Evolutionary conservation across 2,888 invertebrate species (phyloP).

Genomic region (Odontomyia ornata): DNA sequence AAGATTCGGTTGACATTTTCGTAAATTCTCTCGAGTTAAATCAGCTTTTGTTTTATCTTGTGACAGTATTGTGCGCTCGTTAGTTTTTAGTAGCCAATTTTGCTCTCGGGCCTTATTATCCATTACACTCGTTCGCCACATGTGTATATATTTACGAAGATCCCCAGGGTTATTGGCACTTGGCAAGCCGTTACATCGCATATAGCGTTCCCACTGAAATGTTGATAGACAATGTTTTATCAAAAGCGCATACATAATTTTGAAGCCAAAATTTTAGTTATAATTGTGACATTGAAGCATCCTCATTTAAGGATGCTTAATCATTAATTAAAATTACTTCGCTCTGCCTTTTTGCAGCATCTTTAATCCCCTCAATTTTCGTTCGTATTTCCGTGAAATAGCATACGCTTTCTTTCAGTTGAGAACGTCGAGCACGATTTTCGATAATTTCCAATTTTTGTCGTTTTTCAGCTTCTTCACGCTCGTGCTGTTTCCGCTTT

Average conservation of each 20-base stretch:
- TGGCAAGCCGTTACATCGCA: conserved; percentile 64
- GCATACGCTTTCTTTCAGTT: conserved; percentile 60
- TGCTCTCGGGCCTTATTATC: conserved; percentile 56
- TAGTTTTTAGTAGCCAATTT: conserved; percentile 62
- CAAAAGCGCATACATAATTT: background rate
- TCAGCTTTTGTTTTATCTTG: conserved; percentile 60
- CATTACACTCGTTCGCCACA: conserved; percentile 60
- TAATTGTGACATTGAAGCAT: too few relatives aligned
- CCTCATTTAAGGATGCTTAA: too few relatives aligned
- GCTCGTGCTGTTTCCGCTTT: conserved; percentile 61
- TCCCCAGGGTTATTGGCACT: conserved; percentile 62
- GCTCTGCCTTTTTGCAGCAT: conserved; percentile 55
- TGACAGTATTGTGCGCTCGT: conserved; percentile 62
- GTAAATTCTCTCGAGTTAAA: conserved; percentile 57
- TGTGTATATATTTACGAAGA: conserved; percentile 62
- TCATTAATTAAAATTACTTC: too few relatives aligned
- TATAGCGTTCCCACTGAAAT: conserved; percentile 61
- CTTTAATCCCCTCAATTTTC: conserved; percentile 58
- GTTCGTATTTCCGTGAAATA: conserved; percentile 58
- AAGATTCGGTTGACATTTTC: conserved; percentile 59
- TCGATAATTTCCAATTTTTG: conserved; percentile 62
- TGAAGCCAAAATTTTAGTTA: too few relatives aligned
- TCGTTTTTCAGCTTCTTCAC: conserved; percentile 61
- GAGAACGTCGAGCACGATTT: conserved; percentile 60
- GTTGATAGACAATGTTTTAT: too few relatives aligned